Conservation (phyloP, 2,888 invertebrate genomes). For the Tachina lurida region DNA sequence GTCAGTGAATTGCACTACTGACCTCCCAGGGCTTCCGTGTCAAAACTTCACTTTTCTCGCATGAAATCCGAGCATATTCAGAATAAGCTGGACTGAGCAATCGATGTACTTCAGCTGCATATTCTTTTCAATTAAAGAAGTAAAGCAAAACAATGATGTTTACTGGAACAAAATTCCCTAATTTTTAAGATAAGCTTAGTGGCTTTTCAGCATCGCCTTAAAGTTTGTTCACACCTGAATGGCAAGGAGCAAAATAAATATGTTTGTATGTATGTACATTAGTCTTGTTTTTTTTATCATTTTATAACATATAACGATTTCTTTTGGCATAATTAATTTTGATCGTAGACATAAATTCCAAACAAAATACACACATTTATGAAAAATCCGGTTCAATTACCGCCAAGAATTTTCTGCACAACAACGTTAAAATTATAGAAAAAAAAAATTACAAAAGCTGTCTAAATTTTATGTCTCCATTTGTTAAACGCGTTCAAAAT, state of each 20-base stretch:
- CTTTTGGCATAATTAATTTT: slow-evolving; percentile 71
- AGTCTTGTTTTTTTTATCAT: slow-evolving; percentile 17
- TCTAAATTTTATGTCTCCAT: slow-evolving; percentile 66
- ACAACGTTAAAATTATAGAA: slow-evolving; percentile 19
- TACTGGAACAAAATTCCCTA: no score
- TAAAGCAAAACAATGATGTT: no score
- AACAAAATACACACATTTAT: slow-evolving; percentile 60
- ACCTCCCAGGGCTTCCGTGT: no score
- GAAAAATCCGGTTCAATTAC: slow-evolving; percentile 71
- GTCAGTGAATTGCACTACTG: no score
- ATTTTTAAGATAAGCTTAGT: no score
- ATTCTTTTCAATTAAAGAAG: no score
- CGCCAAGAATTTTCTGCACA: slow-evolving; percentile 64
- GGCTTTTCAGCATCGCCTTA: background rate
- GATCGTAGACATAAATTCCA: slow-evolving; percentile 70
- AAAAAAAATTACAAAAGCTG: slow-evolving; percentile 54
- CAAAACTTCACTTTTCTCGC: no score
- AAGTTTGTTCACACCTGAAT: slow-evolving; percentile 51
- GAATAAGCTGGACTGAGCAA: no score
- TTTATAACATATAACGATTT: slow-evolving; percentile 55
- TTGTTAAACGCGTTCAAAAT: slow-evolving; percentile 70
- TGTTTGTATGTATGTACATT: background rate
- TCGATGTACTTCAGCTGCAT: no score
- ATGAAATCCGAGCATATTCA: no score
- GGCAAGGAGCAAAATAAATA: slow-evolving; percentile 18